Evolutionary conservation across 2,113 vertebrate genomes (phyloP), one percentile per base, ranked within the genome.

Genomic region (Amphiprion percula): DNA sequence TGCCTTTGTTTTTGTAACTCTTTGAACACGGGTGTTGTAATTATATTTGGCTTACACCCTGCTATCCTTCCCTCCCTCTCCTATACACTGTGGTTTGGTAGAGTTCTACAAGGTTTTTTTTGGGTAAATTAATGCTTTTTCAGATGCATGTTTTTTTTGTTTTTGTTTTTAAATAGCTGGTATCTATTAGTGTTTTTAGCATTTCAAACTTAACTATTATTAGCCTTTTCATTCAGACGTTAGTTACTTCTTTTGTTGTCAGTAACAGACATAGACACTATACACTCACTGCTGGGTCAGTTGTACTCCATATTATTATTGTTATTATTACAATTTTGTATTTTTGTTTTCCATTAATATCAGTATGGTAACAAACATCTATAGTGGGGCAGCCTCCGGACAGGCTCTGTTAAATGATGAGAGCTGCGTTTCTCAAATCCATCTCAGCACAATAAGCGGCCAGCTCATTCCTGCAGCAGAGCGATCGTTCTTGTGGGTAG

Each of bases 231-330:
- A 87, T 94, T 95, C 92, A 94, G 96, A 96, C 91, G 90, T 95
- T 94, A 89, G 80, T 92, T 87, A 81, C 84, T 95, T 95, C 93
- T 96, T 94, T 96, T 92, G 94, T 96, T 94, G 93, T 96, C 96
- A 96, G 95, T 97, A 96, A 97, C 96, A 94, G 94, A 94, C 94
- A 92, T 96, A 96, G 96, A 95, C 82, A 88, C 82, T 91, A 90
- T 96, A 96, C 94, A 96, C 95, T 96, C 96, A 98, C 98, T 99
- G 98, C 98, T 99, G 98, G 98, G 95, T 96, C 98, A 99, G 98
- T 99, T 94, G 96, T 98, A 97, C 96, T 96, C 95, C 91, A 94
- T 94, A 84, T 93, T 92, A 85, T 92, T 90, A 67, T 90, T 88
- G 68, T 86, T 90, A 64, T 84, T 83, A 81, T 87, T 87, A 84